Percentiles rank a stretch among this genome's conserved stretches.
These are phyloP conservation scores for Meiosimyza platycephala DNA, from an alignment of 2,888 invertebrate species.

Conservation along the genomic window DNA sequence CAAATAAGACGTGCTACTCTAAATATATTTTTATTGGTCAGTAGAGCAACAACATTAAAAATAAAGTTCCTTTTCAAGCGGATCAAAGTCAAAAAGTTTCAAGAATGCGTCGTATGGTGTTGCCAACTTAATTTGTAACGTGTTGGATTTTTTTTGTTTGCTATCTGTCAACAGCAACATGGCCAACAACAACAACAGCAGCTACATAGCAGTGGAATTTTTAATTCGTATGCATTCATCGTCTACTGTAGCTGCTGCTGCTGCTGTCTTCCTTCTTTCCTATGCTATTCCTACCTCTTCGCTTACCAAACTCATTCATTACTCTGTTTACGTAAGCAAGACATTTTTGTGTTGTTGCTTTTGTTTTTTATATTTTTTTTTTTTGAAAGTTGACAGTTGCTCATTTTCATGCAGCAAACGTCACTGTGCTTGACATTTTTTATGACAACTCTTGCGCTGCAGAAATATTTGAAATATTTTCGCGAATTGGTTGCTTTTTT, in stretches of 20 bases:
- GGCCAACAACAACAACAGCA: too few relatives aligned
- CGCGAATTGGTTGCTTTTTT: conserved; percentile 18
- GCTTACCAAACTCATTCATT: background rate
- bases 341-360: background rate
- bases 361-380: background rate
- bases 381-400: background rate
- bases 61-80: background rate
- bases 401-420: background rate
- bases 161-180: background rate
- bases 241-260: background rate
- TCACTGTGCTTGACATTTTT: conserved; percentile 7
- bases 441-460: background rate
- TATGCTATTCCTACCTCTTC: too few relatives aligned
- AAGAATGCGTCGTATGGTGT: conserved; percentile 17
- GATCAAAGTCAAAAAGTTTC: background rate
- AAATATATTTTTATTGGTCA: background rate
- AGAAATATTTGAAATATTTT: conserved; percentile 20
- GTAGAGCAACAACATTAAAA: background rate
- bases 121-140: conserved; percentile 18
- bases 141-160: background rate
- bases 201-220: conserved; percentile 1
- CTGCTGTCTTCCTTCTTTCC: background rate
- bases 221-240: conserved; percentile 23
- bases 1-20: too few relatives aligned
- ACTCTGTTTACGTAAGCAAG: background rate